A percentile compares a stretch with the other conserved stretches of the same genome.
phyloP scores from a whole-genome alignment of 2,797 vertebrate genomes.

The Hephaestus fuliginosus region DNA sequence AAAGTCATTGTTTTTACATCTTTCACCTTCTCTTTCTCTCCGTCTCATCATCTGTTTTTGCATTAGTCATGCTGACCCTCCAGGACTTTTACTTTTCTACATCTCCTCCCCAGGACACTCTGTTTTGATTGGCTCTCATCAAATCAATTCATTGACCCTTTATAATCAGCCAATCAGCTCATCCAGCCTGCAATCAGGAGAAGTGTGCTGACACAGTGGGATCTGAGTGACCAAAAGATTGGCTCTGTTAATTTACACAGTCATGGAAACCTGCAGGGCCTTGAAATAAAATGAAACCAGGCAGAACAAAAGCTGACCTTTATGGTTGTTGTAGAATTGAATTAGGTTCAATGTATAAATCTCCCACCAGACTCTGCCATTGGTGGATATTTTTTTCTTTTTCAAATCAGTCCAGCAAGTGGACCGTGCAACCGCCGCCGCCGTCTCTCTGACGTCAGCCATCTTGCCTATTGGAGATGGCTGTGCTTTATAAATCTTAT shows the following conservation, averaged over 20 bases:
- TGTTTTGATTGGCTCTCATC: slow-evolving; percentile 54
- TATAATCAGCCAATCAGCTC: slow-evolving; percentile 62
- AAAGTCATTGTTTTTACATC: slow-evolving; percentile 10
- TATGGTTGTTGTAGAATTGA: slow-evolving; percentile 50
- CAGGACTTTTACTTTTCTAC: slow-evolving; percentile 5
- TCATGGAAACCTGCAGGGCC: slow-evolving; percentile 41
- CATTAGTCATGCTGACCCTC: slow-evolving; percentile 4
- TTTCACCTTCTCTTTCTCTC: not conserved
- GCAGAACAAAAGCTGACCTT: slow-evolving; percentile 73
- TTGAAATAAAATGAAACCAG: slow-evolving; percentile 61
- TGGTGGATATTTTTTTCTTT: slow-evolving; percentile 25
- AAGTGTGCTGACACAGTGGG: slow-evolving; percentile 65
- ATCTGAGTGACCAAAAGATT: slow-evolving; percentile 43
- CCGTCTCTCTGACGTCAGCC: slow-evolving; percentile 33
- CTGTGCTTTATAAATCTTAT: slow-evolving; percentile 45
- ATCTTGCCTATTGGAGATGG: slow-evolving; percentile 8
- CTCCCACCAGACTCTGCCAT: slow-evolving; percentile 31
- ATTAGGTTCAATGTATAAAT: slow-evolving; percentile 60
- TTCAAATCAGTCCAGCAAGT: slow-evolving; percentile 55
- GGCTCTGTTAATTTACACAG: slow-evolving; percentile 53
- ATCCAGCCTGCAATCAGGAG: slow-evolving; percentile 45
- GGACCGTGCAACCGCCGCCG: slow-evolving; percentile 30
- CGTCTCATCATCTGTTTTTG: not conserved
- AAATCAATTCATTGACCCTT: slow-evolving; percentile 56
- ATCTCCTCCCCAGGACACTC: slow-evolving; percentile 14